Conservation (phyloP, 2,888 invertebrate genomes). For the Hydraecia micacea region DNA sequence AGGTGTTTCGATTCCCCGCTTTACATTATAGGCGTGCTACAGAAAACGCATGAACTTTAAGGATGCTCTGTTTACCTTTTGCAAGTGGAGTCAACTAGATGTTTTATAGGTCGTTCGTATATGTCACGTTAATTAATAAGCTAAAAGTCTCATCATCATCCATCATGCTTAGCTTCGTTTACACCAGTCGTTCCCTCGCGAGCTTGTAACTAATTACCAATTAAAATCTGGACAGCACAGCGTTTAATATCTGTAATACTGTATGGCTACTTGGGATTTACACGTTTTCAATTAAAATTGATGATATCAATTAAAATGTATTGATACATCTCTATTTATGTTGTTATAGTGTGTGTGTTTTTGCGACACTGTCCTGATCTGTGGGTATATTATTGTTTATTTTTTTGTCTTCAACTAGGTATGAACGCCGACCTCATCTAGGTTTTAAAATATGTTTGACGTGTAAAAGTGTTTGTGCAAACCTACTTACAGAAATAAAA, state of each 20-base stretch:
- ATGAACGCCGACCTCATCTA: too few relatives aligned
- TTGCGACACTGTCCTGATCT: neutral
- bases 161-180: conserved; percentile 43
- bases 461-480: too few relatives aligned
- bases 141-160: conserved; percentile 36
- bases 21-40: conserved; percentile 16
- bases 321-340: neutral
- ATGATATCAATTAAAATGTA: neutral
- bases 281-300: conserved; percentile 7
- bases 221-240: conserved; percentile 30
- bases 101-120: conserved; percentile 32
- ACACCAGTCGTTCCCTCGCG: conserved; percentile 2
- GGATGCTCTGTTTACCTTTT: conserved; percentile 33
- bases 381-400: neutral
- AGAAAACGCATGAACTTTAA: conserved; percentile 44
- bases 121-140: conserved; percentile 51
- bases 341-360: neutral
- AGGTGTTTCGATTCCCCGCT: neutral
- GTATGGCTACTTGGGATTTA: neutral
- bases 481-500: too few relatives aligned
- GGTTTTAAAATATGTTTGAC: too few relatives aligned
- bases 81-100: conserved; percentile 41
- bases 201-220: conserved; percentile 36
- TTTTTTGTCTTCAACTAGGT: neutral
- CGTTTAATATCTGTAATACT: conserved; percentile 18